Base-by-base conservation (phyloP, 2,888 invertebrate species). In the Aromia moschata region DNA sequence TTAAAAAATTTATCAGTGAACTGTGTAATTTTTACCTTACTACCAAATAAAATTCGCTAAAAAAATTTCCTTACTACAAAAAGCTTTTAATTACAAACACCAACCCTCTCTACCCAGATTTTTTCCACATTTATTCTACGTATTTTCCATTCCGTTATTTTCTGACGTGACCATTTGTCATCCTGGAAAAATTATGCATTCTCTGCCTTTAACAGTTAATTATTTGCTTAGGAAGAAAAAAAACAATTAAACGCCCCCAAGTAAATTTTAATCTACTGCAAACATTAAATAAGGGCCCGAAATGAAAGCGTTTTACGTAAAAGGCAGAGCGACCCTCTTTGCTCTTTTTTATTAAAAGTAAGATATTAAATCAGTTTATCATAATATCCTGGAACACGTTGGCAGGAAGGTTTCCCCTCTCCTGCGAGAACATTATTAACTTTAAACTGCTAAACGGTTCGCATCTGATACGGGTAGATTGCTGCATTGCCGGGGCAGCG, bases 321-420 rank as follows among this genome's bases (percentile, higher is more conserved):
- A 52, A 52, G 38, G 52, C 11, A 52, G 41, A 7, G 40, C 52
- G 52, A 41, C 52, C 52, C 51, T 43, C 38, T 20, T 38, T 38
- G 33, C 44, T 53, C 43, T 56, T 72, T 72, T 72, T 73, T 76
- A 76, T 74, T 76, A 77, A 76, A 76, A 65, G 71, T 68, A 68
- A 70, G 74, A 75, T 76, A 77, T 77, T 77, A 76, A 76, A 77
- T 77, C 75, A 77, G 76, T 76, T 77, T 77, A 76, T 77, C 75
- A 76, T 75, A 75, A 76, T 77, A 75, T 75, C 74, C 71, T 58
- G 68, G 61, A 67, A 70, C 67, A 70, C 70, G 70, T 70, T 70
- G 66, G 62, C 67, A 31, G 62, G 62, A 66, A 67, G 30, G 25
- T 61, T 70, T 70, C 67, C 70, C 66, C 65, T 62, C 67, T 62